A percentile compares a stretch with the other conserved stretches of the same genome.
phyloP scores from a whole-genome alignment of 64 coral and sea anemone species.

The Pocillopora damicornis region DNA sequence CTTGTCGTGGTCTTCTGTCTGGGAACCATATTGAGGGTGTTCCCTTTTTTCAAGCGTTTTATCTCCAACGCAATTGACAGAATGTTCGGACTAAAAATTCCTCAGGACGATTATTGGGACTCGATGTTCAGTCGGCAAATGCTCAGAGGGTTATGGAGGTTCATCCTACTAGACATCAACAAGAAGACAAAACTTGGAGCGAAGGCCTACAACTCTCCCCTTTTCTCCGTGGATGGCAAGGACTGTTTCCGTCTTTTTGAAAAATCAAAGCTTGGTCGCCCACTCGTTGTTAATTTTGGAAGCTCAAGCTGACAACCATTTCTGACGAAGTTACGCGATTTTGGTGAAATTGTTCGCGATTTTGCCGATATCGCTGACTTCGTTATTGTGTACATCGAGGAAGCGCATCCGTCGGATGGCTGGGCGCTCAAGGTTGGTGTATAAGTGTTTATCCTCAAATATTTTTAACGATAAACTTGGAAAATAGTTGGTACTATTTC shows the following conservation, averaged over 20 bases:
- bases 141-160: constrained; percentile 22
- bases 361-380: constrained; percentile 71
- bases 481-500: background rate
- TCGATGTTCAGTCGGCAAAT: constrained; percentile 70
- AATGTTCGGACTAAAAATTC: constrained; percentile 27
- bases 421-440: constrained; percentile 72
- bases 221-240: constrained; percentile 44
- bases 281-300: constrained; percentile 71
- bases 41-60: constrained; percentile 37
- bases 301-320: constrained; percentile 72
- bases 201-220: constrained; percentile 43
- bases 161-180: constrained; percentile 39
- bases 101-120: constrained; percentile 42
- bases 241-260: constrained; percentile 40
- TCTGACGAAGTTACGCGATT: constrained; percentile 48
- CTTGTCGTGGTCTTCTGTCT: constrained; percentile 17
- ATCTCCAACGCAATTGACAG: constrained; percentile 38
- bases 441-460: background rate
- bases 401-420: constrained; percentile 72
- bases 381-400: constrained; percentile 83
- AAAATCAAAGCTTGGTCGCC: constrained; percentile 26
- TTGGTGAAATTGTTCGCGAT: constrained; percentile 35
- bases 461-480: background rate
- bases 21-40: constrained; percentile 26
- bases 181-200: constrained; percentile 52